Conservation (phyloP, 2,113 vertebrate genomes). For the Isurus oxyrinchus region DNA sequence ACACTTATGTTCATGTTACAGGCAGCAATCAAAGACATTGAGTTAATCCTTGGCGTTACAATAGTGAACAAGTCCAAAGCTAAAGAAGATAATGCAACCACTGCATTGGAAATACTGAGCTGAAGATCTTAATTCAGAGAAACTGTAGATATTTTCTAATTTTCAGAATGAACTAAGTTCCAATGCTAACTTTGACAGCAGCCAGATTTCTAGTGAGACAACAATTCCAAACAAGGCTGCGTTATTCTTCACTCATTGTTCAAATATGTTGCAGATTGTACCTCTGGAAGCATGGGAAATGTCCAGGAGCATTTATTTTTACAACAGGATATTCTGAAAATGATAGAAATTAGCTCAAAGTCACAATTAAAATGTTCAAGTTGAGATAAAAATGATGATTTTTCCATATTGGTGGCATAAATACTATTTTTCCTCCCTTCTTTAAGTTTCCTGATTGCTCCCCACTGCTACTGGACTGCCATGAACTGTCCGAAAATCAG, state of each 20-base stretch:
- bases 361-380: background rate
- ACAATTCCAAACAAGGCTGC: background rate
- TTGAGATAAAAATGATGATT: background rate
- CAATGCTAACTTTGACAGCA: background rate
- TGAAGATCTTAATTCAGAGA: constrained; percentile 34
- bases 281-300: background rate
- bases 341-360: background rate
- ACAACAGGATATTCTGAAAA: background rate
- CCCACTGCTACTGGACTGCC: background rate
- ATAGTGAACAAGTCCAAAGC: constrained; percentile 62
- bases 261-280: background rate
- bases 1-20: constrained; percentile 45
- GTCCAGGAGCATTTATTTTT: background rate
- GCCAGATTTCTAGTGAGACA: no score
- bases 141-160: background rate
- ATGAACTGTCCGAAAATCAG: background rate
- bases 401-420: background rate
- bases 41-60: constrained; percentile 65
- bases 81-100: constrained; percentile 47
- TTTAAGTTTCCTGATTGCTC: background rate
- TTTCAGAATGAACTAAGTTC: background rate
- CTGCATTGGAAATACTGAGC: constrained; percentile 41
- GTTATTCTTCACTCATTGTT: background rate
- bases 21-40: constrained; percentile 63
- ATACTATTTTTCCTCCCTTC: background rate